phyloP scores from a whole-genome alignment of 53 echinoderm and acorn worm species.

The Astropecten irregularis region DNA sequence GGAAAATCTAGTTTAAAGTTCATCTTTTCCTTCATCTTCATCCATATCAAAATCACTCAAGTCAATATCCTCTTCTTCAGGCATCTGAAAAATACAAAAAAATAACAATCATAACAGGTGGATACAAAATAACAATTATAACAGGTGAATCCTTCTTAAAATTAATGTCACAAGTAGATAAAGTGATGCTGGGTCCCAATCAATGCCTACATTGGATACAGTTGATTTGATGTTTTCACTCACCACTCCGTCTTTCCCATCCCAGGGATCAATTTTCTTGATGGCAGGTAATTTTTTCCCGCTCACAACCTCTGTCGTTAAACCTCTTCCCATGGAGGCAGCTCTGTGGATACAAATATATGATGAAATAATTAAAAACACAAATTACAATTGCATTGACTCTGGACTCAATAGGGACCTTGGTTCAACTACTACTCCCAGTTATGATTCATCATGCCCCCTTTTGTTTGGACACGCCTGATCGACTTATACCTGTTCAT shows the following conservation, averaged over 20 bases:
- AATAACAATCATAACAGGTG: no score
- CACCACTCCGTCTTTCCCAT: constrained; percentile 98
- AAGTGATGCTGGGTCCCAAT: no score
- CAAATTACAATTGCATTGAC: no score
- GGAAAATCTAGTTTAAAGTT: constrained; percentile 20
- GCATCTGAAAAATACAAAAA: constrained; percentile 54
- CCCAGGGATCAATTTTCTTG: constrained; percentile 76
- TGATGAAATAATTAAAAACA: no score
- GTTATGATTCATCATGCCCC: no score
- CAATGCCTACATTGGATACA: not conserved
- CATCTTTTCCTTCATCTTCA: constrained; percentile 70
- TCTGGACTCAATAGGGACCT: no score
- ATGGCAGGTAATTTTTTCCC: constrained; percentile 63
- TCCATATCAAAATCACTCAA: constrained; percentile 99
- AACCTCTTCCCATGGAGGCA: constrained; percentile 78
- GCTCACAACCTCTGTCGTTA: constrained; percentile 58
- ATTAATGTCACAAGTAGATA: not conserved
- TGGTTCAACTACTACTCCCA: no score
- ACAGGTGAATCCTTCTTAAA: not conserved
- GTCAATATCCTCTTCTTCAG: constrained; percentile 93
- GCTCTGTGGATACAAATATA: constrained; percentile 63
- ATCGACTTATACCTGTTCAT: no score
- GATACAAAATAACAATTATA: no score
- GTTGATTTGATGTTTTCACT: not conserved
- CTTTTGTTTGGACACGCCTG: no score